Percentiles rank a stretch among this genome's conserved stretches.
These are phyloP conservation scores for Orientallactaga bullata DNA, from an alignment of 2,113 vertebrate genomes.

Conservation along the genomic window DNA sequence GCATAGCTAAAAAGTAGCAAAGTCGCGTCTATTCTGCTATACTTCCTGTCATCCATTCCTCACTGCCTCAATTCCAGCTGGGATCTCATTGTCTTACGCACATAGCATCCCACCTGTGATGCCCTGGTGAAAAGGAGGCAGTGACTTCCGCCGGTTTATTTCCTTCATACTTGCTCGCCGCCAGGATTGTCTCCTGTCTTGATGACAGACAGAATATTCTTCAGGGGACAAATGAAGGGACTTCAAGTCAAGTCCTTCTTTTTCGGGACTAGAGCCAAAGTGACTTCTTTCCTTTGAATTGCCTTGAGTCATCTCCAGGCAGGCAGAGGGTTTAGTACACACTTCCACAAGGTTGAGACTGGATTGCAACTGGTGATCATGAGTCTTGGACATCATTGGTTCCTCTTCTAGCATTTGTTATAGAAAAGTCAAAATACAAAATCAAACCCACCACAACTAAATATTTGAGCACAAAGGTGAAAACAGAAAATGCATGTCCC, in stretches of 20 bases:
- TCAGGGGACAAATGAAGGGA: constrained; percentile 63
- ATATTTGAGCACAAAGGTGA: constrained; percentile 42
- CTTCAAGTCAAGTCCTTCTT: constrained; percentile 60
- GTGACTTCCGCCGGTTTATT: constrained; percentile 76
- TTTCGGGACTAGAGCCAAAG: constrained; percentile 9
- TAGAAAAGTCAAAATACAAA: constrained; percentile 77
- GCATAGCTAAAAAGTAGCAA: constrained; percentile 6
- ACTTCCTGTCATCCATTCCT: constrained; percentile 57
- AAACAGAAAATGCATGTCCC: constrained; percentile 32
- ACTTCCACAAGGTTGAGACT: constrained; percentile 47
- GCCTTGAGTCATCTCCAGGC: constrained; percentile 50
- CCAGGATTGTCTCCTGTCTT: constrained; percentile 80
- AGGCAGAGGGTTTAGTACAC: constrained; percentile 32
- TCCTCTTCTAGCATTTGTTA: constrained; percentile 76
- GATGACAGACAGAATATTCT: constrained; percentile 57
- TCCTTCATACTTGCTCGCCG: constrained; percentile 81
- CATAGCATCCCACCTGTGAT: constrained; percentile 81
- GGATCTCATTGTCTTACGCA: neutral
- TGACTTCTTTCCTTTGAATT: constrained; percentile 66
- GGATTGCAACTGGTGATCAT: constrained; percentile 57
- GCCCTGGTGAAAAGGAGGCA: constrained; percentile 80
- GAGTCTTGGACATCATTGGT: constrained; percentile 57
- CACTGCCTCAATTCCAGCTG: constrained; percentile 54
- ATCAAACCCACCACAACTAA: constrained; percentile 71
- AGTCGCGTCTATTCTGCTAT: constrained; percentile 26